Base-by-base conservation (phyloP, 2,888 invertebrate genomes). In the Calameuta pallipes region DNA sequence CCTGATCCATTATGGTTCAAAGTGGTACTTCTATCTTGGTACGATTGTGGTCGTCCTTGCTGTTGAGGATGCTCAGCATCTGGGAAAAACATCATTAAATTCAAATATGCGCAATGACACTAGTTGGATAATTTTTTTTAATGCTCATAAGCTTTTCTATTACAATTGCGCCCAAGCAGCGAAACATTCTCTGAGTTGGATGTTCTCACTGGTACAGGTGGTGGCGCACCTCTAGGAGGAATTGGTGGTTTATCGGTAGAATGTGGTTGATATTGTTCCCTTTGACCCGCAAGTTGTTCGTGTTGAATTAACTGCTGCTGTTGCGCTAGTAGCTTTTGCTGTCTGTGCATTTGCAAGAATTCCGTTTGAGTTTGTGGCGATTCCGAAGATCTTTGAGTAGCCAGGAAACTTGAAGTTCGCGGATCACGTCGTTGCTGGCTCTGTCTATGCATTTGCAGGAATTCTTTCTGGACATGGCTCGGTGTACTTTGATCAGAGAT, bases 171-270 rank as follows among this genome's bases (percentile, higher is more conserved):
- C 82, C 89, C 86, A 37, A 87, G 85, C 76, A 86, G 89, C 13
- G 87, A 75, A 69, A 90, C 83, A 82, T 89, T 90, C 79, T 92
- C 92, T 1, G 91, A 89, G 41, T 91, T 91, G 0, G 92, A 91
- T 13, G 92, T 90, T 76, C 92, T 87, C 13, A 90, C 88, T 1
- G 94, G 94, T 77, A 94, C 91, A 69, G 94, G 94, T 12, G 94
- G 94, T 13, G 94, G 94, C 30, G 93, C 93, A 12, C 93, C 93
- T 83, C 94, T 90, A 1, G 94, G 94, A 80, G 94, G 94, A 82
- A 94, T 93, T 0, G 94, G 94, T 69, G 94, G 94, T 83, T 93
- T 93, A 41, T 94, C 93, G 33, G 86, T 86, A 4, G 91, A 81
- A 80, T 87, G 87, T 11, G 82, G 69, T 70, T 82, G 83, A 80